These are phyloP conservation scores for Pharmacophagus antenor DNA, from an alignment of 2,888 invertebrate species.

Conservation along the genomic window DNA sequence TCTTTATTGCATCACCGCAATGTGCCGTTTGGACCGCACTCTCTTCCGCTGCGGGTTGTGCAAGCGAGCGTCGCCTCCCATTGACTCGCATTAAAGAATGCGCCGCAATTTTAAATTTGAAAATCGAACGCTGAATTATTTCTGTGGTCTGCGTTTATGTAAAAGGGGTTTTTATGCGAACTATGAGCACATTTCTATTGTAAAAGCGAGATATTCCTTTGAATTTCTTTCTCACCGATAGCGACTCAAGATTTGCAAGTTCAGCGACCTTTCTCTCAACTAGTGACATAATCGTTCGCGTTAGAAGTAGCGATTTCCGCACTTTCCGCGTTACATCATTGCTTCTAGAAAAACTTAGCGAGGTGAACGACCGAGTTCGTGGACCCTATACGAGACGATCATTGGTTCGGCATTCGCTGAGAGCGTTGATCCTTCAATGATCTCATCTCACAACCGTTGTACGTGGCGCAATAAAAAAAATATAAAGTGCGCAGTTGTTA, in stretches of 20 bases:
- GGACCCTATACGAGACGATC: conserved; percentile 59
- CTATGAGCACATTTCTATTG: conserved; percentile 63
- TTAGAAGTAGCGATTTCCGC: conserved; percentile 72
- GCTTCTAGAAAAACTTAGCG: conserved; percentile 56
- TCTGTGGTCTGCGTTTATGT: conserved; percentile 38
- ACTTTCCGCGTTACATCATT: conserved; percentile 77
- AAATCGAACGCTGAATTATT: conserved; percentile 46
- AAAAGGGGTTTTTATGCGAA: conserved; percentile 35
- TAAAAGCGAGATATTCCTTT: conserved; percentile 49
- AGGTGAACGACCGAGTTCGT: conserved; percentile 65
- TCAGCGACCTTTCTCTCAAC: conserved; percentile 69
- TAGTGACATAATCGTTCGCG: conserved; percentile 66
- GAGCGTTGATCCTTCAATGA: conserved; percentile 77
- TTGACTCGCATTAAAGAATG: conserved; percentile 53
- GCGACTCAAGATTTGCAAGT: conserved; percentile 77
- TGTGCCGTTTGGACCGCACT: conserved; percentile 72
- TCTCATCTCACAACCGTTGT: conserved; percentile 60
- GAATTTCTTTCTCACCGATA: conserved; percentile 57
- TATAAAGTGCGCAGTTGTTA: conserved; percentile 30
- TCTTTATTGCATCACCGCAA: conserved; percentile 76
- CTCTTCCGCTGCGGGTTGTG: conserved; percentile 73
- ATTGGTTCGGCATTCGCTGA: conserved; percentile 64
- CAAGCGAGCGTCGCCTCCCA: conserved; percentile 51
- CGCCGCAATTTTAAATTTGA: conserved; percentile 50
- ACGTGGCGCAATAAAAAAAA: conserved; percentile 41